These are phyloP conservation scores for Drosophila aff. DNA, from an alignment of 1,140 invertebrate genomes.

Conservation along the genomic window DNA sequence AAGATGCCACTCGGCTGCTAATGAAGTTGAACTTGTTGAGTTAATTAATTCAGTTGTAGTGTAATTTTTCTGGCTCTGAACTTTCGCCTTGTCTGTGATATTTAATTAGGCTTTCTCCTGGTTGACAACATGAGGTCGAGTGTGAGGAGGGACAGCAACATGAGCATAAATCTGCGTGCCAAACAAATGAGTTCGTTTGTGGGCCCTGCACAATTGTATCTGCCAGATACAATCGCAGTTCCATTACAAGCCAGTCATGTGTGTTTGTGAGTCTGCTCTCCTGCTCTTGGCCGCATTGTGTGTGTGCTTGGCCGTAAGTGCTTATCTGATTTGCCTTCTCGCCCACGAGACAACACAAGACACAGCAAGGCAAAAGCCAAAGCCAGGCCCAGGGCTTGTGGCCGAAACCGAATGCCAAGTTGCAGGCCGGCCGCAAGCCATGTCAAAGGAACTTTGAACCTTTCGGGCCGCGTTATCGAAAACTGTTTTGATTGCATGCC, in stretches of 20 bases:
- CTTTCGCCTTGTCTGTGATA: constrained; percentile 21
- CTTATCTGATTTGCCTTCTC: constrained; percentile 77
- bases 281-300: constrained; percentile 57
- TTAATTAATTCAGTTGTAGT: constrained; percentile 71
- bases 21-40: constrained; percentile 65
- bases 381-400: neutral
- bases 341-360: constrained; percentile 39
- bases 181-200: constrained; percentile 57
- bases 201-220: constrained; percentile 67
- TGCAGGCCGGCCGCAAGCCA: constrained; percentile 33
- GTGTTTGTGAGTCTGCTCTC: constrained; percentile 17
- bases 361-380: constrained; percentile 2
- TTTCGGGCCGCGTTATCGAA: constrained; percentile 47
- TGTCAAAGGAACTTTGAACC: constrained; percentile 69
- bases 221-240: constrained; percentile 75
- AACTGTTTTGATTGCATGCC: constrained; percentile 65
- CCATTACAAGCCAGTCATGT: constrained; percentile 64
- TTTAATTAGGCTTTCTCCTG: constrained; percentile 65
- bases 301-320: constrained; percentile 51
- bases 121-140: constrained; percentile 46
- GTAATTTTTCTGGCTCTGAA: constrained; percentile 52
- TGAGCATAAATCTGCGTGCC: constrained; percentile 72
- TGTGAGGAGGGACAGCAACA: constrained; percentile 14
- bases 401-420: constrained; percentile 18
- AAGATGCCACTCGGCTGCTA: constrained; percentile 41